Conservation (phyloP, 2,888 invertebrate species). For the Synanthedon tipuliformis region DNA sequence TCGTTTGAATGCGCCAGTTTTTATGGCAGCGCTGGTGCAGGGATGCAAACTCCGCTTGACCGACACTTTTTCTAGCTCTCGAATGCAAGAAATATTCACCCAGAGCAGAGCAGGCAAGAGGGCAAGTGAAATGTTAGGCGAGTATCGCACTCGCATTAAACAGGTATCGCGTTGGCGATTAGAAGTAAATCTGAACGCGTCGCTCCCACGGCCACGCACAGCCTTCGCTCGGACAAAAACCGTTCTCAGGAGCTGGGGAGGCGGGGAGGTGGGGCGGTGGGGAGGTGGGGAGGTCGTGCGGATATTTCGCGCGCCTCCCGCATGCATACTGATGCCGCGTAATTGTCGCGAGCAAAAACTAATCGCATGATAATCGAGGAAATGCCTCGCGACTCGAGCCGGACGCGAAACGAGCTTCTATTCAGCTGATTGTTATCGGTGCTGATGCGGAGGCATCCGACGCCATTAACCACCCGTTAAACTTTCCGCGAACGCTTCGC, state of each 20-base stretch:
- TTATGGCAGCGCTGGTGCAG: conserved; percentile 16
- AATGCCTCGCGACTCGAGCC: conserved; percentile 37
- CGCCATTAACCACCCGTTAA: conserved; percentile 6
- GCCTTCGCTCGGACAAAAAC: conserved; percentile 21
- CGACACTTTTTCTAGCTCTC: conserved; percentile 18
- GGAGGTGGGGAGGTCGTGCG: conserved; percentile 13
- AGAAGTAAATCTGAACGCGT: conserved; percentile 7
- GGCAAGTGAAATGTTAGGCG: background rate
- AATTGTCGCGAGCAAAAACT: conserved; percentile 55
- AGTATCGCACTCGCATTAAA: background rate
- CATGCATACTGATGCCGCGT: conserved; percentile 58
- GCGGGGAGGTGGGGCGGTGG: conserved; percentile 13
- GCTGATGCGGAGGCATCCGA: conserved; percentile 5
- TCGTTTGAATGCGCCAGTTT: conserved; percentile 36
- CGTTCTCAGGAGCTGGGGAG: conserved; percentile 10
- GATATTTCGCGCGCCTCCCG: conserved; percentile 28
- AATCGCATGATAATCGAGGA: conserved; percentile 54
- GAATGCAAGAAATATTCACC: conserved; percentile 57
- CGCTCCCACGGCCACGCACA: conserved; percentile 29
- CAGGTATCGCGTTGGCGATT: conserved; percentile 1
- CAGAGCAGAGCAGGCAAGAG: background rate
- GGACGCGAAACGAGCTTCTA: conserved; percentile 9
- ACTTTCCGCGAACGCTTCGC: conserved; percentile 5
- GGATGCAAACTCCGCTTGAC: conserved; percentile 18
- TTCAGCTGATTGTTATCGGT: conserved; percentile 4